Percentiles rank a stretch among this genome's conserved stretches.
Evolutionary conservation across 2,113 vertebrate species (phyloP).

Genomic region (Ceyx melanurus): DNA sequence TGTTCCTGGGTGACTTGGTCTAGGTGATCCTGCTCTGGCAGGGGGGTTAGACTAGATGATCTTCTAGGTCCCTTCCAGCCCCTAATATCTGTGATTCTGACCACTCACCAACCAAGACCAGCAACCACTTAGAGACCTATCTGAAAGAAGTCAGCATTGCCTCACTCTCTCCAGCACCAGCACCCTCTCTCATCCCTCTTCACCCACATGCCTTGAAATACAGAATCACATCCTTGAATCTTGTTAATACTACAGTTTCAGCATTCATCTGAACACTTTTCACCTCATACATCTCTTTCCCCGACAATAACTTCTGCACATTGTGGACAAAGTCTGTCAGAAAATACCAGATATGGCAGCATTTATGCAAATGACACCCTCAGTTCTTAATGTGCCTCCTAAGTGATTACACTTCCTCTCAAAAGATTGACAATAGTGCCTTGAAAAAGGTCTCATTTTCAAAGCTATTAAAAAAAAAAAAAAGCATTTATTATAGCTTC

Average conservation of each 20-base stretch:
- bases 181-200: background rate
- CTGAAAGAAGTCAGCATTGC: background rate
- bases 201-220: background rate
- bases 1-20: too few relatives aligned
- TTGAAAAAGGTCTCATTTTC: background rate
- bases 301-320: background rate
- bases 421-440: background rate
- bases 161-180: background rate
- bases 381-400: background rate
- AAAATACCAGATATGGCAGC: background rate
- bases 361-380: background rate
- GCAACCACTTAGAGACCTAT: background rate
- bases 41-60: too few relatives aligned
- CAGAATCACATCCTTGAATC: fast-evolving
- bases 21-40: too few relatives aligned
- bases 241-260: background rate
- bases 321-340: fast-evolving
- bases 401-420: background rate
- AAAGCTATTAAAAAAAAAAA: background rate
- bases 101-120: background rate
- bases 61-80: too few relatives aligned
- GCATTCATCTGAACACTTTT: background rate
- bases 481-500: background rate
- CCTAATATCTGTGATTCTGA: too few relatives aligned
- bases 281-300: background rate